A percentile compares a stretch with the other conserved stretches of the same genome.
Evolutionary conservation across 2,888 invertebrate species (phyloP).

Genomic region (Drosophila infuscata): DNA sequence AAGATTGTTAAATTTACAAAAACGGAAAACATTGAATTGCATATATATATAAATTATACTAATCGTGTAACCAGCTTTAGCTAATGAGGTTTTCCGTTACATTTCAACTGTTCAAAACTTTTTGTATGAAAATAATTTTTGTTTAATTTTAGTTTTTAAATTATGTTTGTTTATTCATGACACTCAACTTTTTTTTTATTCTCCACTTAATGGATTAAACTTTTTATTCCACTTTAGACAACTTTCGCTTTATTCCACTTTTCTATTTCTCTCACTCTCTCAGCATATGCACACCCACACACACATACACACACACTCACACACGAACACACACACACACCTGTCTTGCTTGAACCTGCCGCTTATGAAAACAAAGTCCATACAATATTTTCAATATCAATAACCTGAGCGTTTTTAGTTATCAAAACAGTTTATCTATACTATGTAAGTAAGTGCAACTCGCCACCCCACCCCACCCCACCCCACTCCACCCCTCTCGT

Average conservation of each 20-base stretch:
- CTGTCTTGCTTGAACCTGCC: not conserved
- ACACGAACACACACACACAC: not conserved
- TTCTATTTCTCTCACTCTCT: not conserved
- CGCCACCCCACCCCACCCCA: not conserved
- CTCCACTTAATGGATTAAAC: constrained; percentile 19
- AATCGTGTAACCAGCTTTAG: not conserved
- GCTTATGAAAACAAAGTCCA: constrained; percentile 38
- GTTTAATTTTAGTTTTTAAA: not conserved
- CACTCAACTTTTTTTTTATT: constrained; percentile 1
- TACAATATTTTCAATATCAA: constrained; percentile 73
- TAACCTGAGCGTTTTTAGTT: constrained; percentile 70
- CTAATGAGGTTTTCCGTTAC: not conserved
- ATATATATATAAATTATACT: not conserved
- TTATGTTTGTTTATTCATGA: not conserved
- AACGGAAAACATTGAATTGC: not conserved
- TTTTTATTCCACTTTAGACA: constrained; percentile 5
- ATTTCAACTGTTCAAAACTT: not conserved
- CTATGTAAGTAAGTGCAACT: constrained; percentile 60
- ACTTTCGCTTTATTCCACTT: constrained; percentile 6
- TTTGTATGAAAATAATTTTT: not conserved
- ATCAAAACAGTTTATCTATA: constrained; percentile 76
- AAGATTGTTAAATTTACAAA: not conserved
- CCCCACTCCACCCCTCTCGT: no score
- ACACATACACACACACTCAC: not conserved
- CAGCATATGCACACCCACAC: not conserved